phyloP scores from a whole-genome alignment of 2,113 vertebrate genomes.

The Falcunculus frontatus region DNA sequence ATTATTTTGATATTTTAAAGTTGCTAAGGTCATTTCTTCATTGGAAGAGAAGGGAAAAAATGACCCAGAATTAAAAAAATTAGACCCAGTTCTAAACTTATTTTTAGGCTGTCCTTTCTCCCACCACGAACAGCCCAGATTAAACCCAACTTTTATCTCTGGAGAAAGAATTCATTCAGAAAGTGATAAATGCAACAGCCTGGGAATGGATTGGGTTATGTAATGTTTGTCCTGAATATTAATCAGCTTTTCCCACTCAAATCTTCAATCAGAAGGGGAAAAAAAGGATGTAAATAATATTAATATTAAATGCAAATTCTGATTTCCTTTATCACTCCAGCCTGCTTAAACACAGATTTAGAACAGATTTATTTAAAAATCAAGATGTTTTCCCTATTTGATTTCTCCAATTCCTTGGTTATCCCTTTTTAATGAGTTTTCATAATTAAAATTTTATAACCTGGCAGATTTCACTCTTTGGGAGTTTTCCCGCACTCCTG shows the following conservation, averaged over 20 bases:
- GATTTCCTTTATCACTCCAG: not conserved
- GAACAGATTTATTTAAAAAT: not conserved
- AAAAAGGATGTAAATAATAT: not conserved
- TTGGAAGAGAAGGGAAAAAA: not conserved
- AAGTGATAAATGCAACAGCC: not conserved
- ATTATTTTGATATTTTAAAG: not conserved
- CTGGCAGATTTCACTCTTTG: not conserved
- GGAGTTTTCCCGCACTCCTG: not conserved
- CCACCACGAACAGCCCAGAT: not conserved
- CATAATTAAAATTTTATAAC: not conserved
- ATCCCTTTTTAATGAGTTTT: not conserved
- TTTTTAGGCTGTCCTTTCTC: not conserved
- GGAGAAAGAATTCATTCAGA: not conserved
- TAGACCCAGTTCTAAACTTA: not conserved
- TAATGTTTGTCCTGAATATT: not conserved
- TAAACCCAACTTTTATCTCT: not conserved
- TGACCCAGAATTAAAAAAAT: fast-evolving
- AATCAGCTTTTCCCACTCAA: not conserved
- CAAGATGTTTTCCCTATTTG: not conserved
- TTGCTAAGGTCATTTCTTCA: not conserved
- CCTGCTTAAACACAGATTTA: not conserved
- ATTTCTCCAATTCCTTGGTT: not conserved
- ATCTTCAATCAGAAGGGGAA: not conserved
- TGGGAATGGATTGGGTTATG: not conserved
- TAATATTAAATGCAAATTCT: not conserved